Evolutionary conservation across 2,888 invertebrate genomes (phyloP).

Genomic region (Lepidocyrtinus sp.): DNA sequence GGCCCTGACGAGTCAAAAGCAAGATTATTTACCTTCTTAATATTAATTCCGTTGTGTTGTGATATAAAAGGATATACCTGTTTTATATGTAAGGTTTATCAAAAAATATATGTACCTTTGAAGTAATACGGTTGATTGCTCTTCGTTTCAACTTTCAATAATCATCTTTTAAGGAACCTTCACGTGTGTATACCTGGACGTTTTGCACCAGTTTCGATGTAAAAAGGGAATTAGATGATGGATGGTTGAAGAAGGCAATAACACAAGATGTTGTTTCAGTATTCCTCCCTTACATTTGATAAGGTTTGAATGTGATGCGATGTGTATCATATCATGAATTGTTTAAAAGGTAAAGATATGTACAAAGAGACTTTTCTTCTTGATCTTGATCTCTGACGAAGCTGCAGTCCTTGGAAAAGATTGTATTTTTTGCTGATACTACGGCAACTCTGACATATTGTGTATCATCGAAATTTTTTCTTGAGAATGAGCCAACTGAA

Average conservation of each 20-base stretch:
- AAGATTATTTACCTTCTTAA: slow-evolving; percentile 5
- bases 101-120: no score
- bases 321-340: slow-evolving; percentile 29
- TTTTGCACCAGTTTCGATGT: not conserved
- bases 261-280: slow-evolving; percentile 41
- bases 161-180: slow-evolving; percentile 5
- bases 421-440: slow-evolving; percentile 1
- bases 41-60: not conserved
- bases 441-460: slow-evolving; percentile 20
- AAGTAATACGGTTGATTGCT: slow-evolving; percentile 10
- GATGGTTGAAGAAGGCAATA: slow-evolving; percentile 38
- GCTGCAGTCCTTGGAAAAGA: slow-evolving; percentile 44
- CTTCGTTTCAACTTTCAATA: not conserved
- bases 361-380: slow-evolving; percentile 28
- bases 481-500: not conserved
- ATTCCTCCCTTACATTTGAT: slow-evolving; percentile 1
- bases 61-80: slow-evolving; percentile 21
- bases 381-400: slow-evolving; percentile 50
- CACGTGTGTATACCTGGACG: not conserved
- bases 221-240: not conserved
- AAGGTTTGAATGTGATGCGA: slow-evolving; percentile 14
- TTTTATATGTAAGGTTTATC: no score
- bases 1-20: slow-evolving; percentile 36
- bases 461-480: slow-evolving; percentile 1
- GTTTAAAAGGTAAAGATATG: slow-evolving; percentile 24